A percentile compares a stretch with the other conserved stretches of the same genome.
Conservation (phyloP, 2,797 vertebrate genomes). For the Luscinia megarhynchos region DNA sequence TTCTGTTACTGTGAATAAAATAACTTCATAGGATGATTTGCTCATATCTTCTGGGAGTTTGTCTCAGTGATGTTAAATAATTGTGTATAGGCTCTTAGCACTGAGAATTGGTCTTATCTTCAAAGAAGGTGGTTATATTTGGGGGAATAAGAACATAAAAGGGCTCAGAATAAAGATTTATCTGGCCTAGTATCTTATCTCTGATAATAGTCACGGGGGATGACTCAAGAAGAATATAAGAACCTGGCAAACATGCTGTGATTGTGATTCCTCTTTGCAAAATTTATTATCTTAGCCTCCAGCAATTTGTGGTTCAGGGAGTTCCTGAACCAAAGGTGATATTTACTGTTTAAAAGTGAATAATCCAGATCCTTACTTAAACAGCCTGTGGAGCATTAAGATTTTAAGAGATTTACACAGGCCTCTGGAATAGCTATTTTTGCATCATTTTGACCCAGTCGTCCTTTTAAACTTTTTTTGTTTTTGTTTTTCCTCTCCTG, state of each 20-base stretch:
- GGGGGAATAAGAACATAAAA: neutral
- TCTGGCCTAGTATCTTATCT: neutral
- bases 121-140: neutral
- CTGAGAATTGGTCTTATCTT: neutral
- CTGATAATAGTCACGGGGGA: neutral
- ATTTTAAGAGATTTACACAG: neutral
- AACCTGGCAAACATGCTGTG: neutral
- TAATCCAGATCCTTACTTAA: constrained; percentile 14
- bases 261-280: constrained; percentile 39
- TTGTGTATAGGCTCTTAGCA: neutral
- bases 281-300: constrained; percentile 49
- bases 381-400: neutral
- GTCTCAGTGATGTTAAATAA: neutral
- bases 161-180: constrained; percentile 2
- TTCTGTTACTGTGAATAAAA: neutral
- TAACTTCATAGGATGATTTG: neutral
- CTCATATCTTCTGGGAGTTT: neutral
- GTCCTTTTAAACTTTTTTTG: neutral
- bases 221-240: neutral
- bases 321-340: constrained; percentile 35
- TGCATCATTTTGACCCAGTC: neutral
- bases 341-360: constrained; percentile 31
- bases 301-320: constrained; percentile 47
- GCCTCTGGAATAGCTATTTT: neutral
- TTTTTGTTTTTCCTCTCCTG: too few relatives aligned